These are phyloP conservation scores for Osmerus mordax DNA, from an alignment of 2,113 vertebrate genomes.

Conservation along the genomic window DNA sequence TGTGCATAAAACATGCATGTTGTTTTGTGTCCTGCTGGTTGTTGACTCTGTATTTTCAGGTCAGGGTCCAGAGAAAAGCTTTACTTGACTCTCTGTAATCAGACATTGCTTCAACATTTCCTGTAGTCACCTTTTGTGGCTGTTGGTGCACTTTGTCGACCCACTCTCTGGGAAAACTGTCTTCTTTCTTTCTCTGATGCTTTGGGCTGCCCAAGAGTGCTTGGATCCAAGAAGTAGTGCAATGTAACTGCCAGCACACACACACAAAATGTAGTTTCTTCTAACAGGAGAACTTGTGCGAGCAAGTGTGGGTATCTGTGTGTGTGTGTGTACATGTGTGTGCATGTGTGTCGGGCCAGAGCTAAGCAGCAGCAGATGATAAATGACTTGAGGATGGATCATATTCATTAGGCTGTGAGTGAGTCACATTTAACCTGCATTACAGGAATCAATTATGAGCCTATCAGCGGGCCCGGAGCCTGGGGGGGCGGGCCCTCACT, in stretches of 20 bases:
- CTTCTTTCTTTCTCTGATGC: too few species aligned
- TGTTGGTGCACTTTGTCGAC: too few species aligned
- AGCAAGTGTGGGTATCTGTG: slow-evolving; percentile 14
- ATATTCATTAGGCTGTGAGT: slow-evolving; percentile 91
- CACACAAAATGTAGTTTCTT: not conserved
- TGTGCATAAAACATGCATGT: not conserved
- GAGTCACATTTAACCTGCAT: slow-evolving; percentile 95
- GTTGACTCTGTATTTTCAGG: too few species aligned
- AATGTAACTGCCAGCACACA: too few species aligned
- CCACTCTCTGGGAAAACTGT: too few species aligned
- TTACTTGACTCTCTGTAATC: too few species aligned
- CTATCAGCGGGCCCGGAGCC: slow-evolving; percentile 81
- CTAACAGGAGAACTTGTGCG: not conserved
- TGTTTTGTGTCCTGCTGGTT: too few species aligned
- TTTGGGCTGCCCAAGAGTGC: too few species aligned
- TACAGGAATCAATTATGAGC: slow-evolving; percentile 89
- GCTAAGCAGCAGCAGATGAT: slow-evolving; percentile 77
- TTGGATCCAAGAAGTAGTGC: too few species aligned
- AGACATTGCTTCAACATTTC: too few species aligned
- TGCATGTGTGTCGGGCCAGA: not conserved
- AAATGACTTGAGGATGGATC: slow-evolving; percentile 86
- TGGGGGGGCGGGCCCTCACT: slow-evolving; percentile 61
- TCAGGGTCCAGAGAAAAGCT: too few species aligned
- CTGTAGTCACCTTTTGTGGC: too few species aligned
- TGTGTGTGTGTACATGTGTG: slow-evolving; percentile 23